Percentiles rank a stretch among this genome's conserved stretches.
Evolutionary conservation across 2,797 vertebrate species (phyloP).

Genomic region (Lagorchestes hirsutus): DNA sequence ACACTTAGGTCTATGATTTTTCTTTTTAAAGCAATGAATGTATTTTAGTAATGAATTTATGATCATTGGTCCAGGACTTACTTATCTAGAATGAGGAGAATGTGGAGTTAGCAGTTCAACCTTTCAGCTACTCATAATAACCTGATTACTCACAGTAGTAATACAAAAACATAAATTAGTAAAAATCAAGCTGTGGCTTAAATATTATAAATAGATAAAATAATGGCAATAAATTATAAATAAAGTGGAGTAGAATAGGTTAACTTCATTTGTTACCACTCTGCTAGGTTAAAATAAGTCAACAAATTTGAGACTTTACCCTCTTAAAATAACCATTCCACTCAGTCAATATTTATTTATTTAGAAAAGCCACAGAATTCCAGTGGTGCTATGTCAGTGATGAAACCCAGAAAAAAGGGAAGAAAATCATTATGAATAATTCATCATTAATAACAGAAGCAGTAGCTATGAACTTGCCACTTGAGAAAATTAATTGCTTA

Average conservation of each 20-base stretch:
- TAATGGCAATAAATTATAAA: too few species aligned
- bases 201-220: not conserved
- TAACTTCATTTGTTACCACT: not conserved
- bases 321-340: not conserved
- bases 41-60: not conserved
- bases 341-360: not conserved
- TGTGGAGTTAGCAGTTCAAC: not conserved
- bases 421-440: not conserved
- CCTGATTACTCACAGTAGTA: not conserved
- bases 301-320: not conserved
- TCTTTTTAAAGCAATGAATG: not conserved
- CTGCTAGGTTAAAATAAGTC: not conserved
- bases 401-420: not conserved
- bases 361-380: constrained; percentile 3
- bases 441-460: not conserved
- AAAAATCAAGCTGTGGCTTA: not conserved
- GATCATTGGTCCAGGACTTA: not conserved
- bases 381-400: not conserved
- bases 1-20: not conserved
- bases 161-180: not conserved
- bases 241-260: not conserved
- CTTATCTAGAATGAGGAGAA: not conserved
- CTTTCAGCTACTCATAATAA: not conserved
- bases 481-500: not conserved
- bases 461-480: not conserved